Base-by-base conservation (phyloP, 2,113 vertebrate species). In the Rhinogobius similis region DNA sequence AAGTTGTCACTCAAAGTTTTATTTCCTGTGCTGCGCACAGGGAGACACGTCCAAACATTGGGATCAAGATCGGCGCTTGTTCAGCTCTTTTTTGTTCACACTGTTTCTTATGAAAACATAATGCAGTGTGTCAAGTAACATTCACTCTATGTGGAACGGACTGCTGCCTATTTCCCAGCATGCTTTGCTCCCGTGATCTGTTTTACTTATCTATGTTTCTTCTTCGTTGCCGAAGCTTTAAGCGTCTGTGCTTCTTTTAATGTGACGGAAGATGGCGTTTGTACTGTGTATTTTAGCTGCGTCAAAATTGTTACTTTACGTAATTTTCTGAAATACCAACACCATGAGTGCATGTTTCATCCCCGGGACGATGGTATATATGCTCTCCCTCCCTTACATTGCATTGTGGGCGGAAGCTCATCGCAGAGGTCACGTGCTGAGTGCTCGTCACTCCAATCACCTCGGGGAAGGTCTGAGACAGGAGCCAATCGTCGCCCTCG, bases 401-500 rank as follows among this genome's bases (percentile, higher is more conserved):
- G 8, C 26, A 8, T 24, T 43, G 84, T 81, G 77, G 78, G 84
- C 46, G 82, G 82, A 81, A 88, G 84, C 86, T 86, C 81, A 79
- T 85, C 70, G 81, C 75, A 83, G 82, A 83, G 83, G 76, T 87
- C 76, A 86, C 83, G 11, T 38, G 26, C 81, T 14, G 84, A 76
- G 83, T 88, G 80, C 67, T 68, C 14, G 70, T 90, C 84, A 91
- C 89, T 91, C 21, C 67, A 32, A 50, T 48, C 48, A 70, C 75
- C 78, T 73, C 62, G 68, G 75, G 68, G 75, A 81, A 84, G 82
- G 78, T 76, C 75, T 81, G 75, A 81, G 67, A 90, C 80, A 82
- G 39, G 91, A 91, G 91, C 92, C 90, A 72, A 5, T 0, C 0
- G 78, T 80, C 71, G 73, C 78, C 81, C 87, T 87, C 75, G 77